Base-by-base conservation (phyloP, 2,797 vertebrate genomes). In the Parambassis ranga region DNA sequence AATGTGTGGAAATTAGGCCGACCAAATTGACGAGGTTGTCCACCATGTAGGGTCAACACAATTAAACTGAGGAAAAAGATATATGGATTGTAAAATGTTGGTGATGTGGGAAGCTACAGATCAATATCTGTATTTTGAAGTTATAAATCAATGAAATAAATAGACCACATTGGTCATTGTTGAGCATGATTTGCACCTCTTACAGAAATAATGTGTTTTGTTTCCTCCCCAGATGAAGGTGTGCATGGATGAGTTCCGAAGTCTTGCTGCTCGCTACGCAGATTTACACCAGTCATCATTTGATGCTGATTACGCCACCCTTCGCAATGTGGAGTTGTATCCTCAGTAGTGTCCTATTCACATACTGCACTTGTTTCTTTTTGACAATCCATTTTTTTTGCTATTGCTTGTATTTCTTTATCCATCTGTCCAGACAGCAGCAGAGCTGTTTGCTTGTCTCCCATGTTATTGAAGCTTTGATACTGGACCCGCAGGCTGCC, bases 281-380 rank as follows among this genome's bases (percentile, higher is more conserved):
- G 96, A 98, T 64, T 89, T 99, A 2, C 98, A 99, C 87, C 97
- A 98, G 79, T 95, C 97, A 0, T 98, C 97, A 3, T 99, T 99
- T 70, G 98, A 99, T 10, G 96, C 97, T 0, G 98, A 99, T 75
- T 95, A 94, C 0, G 93, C 96, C 51, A 98, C 97, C 27, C 92
- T 98, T 43, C 93, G 96, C 43, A 99, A 98, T 6, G 93, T 99
- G 28, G 97, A 98, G 77, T 86, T 99, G 95, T 98, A 99, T 99
- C 98, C 95, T 31, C 24, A 0, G 13, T 18, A 20, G 1, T 4
- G 20, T 50, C 18, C n/a, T n/a, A n/a, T n/a, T n/a, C n/a, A n/a
- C n/a, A n/a, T n/a, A n/a, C n/a, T n/a, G 4, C 7, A 9, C 9
- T 13, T 4, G 0, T 7, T 0, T 18, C n/a, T n/a, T 16, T 8